Percentiles rank a stretch among this genome's conserved stretches.
These are phyloP conservation scores for Dasysyrphus albostriatus DNA, from an alignment of 2,888 invertebrate species.

Conservation along the genomic window DNA sequence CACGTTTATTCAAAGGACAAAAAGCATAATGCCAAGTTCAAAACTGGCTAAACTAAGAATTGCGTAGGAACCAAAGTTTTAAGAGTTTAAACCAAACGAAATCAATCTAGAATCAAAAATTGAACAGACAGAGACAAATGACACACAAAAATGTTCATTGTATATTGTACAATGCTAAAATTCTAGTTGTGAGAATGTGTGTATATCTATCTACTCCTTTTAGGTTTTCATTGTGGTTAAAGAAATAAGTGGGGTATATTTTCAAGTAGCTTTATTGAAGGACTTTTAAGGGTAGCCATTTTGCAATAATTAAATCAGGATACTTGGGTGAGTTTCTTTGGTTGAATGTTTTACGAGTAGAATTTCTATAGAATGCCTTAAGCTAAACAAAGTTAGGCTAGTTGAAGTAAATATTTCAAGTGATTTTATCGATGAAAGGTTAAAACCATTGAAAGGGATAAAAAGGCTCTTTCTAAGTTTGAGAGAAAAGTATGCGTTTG, in stretches of 20 bases:
- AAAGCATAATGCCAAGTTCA: background rate
- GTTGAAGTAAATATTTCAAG: slow-evolving; percentile 1
- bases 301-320: slow-evolving; percentile 15
- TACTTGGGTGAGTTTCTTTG: background rate
- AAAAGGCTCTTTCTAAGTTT: background rate
- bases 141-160: background rate
- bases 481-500: background rate
- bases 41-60: background rate
- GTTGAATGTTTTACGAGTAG: background rate
- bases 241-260: background rate
- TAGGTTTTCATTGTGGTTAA: slow-evolving; percentile 8
- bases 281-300: slow-evolving; percentile 8
- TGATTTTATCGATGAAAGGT: slow-evolving; percentile 3
- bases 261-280: background rate
- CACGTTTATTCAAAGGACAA: slow-evolving; percentile 4
- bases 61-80: background rate
- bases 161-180: background rate
- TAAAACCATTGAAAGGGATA: background rate
- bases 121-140: background rate
- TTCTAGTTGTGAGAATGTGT: background rate
- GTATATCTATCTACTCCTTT: too few species aligned
- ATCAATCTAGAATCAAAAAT: background rate
- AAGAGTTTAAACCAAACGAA: background rate
- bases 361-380: background rate
- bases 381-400: background rate